These are phyloP conservation scores for Schizaphis graminum DNA, from an alignment of 2,888 invertebrate species.

Conservation along the genomic window DNA sequence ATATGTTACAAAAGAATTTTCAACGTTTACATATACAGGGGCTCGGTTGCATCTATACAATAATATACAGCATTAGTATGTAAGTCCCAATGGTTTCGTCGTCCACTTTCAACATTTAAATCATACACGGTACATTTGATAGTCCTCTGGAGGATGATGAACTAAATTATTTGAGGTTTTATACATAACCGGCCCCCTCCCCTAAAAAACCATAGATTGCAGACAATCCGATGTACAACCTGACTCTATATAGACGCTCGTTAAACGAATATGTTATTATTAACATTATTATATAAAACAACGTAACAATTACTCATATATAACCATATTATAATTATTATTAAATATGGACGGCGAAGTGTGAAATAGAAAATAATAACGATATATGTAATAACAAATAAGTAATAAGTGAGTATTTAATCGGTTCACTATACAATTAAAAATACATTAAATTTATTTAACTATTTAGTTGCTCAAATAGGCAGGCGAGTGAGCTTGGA, in stretches of 20 bases:
- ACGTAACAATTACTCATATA: too few relatives aligned
- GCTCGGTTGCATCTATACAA: neutral
- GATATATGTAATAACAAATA: neutral
- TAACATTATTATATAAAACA: too few relatives aligned
- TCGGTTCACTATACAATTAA: neutral
- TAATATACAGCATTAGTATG: constrained; percentile 39
- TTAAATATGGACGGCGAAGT: neutral
- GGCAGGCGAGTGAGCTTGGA: neutral
- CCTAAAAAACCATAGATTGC: neutral
- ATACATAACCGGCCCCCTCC: neutral
- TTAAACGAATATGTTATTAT: constrained; percentile 2
- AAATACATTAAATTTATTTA: neutral
- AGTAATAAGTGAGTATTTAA: neutral
- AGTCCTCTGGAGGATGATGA: constrained; percentile 8
- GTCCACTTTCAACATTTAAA: neutral
- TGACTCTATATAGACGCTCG: neutral
- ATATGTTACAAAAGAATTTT: neutral
- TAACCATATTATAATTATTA: too few relatives aligned
- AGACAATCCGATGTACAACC: neutral
- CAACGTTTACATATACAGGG: neutral
- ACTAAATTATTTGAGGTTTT: constrained; percentile 25
- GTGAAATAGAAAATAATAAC: neutral
- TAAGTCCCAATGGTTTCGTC: constrained; percentile 21
- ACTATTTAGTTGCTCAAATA: neutral
- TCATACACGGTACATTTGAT: constrained; percentile 43